Evolutionary conservation across 2,113 vertebrate species (phyloP), one percentile per base, ranked within the genome.

Genomic region (Phycodurus eques): DNA sequence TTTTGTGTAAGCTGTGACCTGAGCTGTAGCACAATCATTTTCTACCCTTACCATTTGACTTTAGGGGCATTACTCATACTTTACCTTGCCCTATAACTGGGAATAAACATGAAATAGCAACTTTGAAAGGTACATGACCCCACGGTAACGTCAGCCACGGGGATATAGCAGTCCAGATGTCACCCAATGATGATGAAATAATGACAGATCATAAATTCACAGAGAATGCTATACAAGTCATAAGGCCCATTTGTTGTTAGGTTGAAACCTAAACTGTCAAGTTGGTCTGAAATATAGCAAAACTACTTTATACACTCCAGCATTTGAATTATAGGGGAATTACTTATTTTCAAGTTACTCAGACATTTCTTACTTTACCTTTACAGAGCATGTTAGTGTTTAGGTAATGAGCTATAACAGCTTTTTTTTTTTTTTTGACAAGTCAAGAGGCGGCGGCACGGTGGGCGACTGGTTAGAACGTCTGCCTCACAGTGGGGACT

Each of bases 41-140:
- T 46, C 70, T 68, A 35, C 65, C 68, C 56, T 73, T 46, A 31
- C 51, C 60, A 57, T 72, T 51, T 62, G 73, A 83, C 80, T 74
- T 72, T 46, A 42, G 67, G 60, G 51, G 67, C 71, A 84, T 87
- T 64, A 82, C 76, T 74, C 76, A 61, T 56, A 46, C 80, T 67
- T 83, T 67, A 79, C 77, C 79, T 67, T 72, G 77, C 74, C 80
- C 61, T 69, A 80, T 68, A 67, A 69, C 71, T 64, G 47, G 8
- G 46, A 84, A 75, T 80, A 88, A 87, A 83, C 79, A 80, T 67
- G 69, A 87, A 82, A 75, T 68, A 69, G 80, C 70, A 2, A 71
- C 68, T 74, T 64, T 54, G 54, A 74, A 74, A 76, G 70, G 64
- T 68, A 57, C 75, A 74, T 78, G 79, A 83, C 77, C 79, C 72